Evolutionary conservation across 2,113 vertebrate species (phyloP).

Genomic region (Haemorhous mexicanus): DNA sequence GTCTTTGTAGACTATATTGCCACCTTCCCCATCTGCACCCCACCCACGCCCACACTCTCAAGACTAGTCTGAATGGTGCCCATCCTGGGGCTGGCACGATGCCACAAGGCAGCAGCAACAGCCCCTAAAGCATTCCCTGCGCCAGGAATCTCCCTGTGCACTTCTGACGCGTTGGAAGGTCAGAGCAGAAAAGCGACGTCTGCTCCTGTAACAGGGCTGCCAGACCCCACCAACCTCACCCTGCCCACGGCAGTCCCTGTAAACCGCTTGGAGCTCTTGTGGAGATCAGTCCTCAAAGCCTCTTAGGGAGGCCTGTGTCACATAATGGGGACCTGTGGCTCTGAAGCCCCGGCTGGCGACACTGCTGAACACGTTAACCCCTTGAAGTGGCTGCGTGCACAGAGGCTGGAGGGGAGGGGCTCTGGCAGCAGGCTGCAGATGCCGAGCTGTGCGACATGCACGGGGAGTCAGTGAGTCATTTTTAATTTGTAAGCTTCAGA

Average conservation of each 20-base stretch:
- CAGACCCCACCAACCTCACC: background rate
- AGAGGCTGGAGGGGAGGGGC: background rate
- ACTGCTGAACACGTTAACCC: background rate
- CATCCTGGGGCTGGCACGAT: background rate
- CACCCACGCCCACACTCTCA: background rate
- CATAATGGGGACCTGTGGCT: background rate
- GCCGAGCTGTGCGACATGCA: background rate
- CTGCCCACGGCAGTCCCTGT: constrained; percentile 33
- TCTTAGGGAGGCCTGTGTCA: constrained; percentile 16
- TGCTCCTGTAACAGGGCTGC: background rate
- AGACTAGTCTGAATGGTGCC: background rate
- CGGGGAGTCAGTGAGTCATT: background rate
- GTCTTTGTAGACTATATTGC: background rate
- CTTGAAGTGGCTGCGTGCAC: background rate
- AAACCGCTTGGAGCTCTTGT: background rate
- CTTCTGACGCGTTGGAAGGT: background rate
- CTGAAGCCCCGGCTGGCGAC: background rate
- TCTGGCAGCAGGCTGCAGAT: background rate
- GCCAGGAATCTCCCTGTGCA: background rate
- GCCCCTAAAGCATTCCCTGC: background rate
- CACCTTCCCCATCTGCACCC: background rate
- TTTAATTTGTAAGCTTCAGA: constrained; percentile 22
- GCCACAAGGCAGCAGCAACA: background rate
- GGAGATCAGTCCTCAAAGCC: constrained; percentile 28
- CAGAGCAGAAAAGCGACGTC: background rate